These are phyloP conservation scores for Cydia amplana DNA, from an alignment of 1,140 invertebrate genomes.

Conservation along the genomic window DNA sequence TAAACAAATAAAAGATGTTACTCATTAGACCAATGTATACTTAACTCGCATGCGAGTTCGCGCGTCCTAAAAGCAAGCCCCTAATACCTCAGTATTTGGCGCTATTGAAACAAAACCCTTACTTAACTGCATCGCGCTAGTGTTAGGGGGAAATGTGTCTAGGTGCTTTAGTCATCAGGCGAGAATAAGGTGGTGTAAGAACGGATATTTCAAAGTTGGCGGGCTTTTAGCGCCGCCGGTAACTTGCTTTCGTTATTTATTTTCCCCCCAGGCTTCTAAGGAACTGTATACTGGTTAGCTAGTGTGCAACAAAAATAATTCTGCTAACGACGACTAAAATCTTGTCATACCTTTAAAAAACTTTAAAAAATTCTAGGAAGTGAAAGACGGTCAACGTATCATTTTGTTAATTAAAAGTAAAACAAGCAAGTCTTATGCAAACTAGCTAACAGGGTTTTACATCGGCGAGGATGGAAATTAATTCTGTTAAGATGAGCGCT, in stretches of 20 bases:
- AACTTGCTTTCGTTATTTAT: constrained; percentile 34
- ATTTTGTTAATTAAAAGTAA: constrained; percentile 39
- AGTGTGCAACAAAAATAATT: constrained; percentile 23
- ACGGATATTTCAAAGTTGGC: constrained; percentile 35
- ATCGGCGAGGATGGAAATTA: constrained; percentile 57
- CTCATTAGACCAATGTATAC: no score
- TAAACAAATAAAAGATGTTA: no score
- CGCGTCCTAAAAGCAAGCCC: not conserved
- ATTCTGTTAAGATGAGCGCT: constrained; percentile 53
- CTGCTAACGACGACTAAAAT: constrained; percentile 1
- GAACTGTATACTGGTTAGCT: constrained; percentile 5
- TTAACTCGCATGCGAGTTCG: no score
- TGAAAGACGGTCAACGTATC: constrained; percentile 3
- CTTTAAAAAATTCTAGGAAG: not conserved
- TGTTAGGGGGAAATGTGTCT: constrained; percentile 20
- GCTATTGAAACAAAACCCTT: not conserved
- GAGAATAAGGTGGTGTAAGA: constrained; percentile 23
- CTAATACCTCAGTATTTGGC: constrained; percentile 4
- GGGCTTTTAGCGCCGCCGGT: constrained; percentile 34
- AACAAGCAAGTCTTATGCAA: constrained; percentile 45
- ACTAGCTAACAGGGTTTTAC: constrained; percentile 49
- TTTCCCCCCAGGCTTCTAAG: constrained; percentile 26
- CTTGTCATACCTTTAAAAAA: not conserved
- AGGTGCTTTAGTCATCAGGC: constrained; percentile 31
- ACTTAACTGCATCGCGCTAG: not conserved